Evolutionary conservation across 2,113 vertebrate genomes (phyloP).

Genomic region (Columbina picui): DNA sequence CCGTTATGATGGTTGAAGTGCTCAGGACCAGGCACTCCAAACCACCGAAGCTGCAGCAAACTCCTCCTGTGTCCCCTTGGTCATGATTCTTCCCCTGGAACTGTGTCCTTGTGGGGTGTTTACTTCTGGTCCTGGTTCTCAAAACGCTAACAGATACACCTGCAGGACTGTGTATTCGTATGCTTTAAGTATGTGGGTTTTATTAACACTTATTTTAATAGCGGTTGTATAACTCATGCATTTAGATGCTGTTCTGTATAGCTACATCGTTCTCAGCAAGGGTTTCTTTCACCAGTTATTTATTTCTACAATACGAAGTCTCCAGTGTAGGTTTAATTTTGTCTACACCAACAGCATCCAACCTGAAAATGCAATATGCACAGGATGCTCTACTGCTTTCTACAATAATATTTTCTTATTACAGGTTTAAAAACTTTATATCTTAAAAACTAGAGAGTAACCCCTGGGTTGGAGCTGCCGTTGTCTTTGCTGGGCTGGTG

Average conservation of each 20-base stretch:
- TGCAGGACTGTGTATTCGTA: neutral
- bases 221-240: neutral
- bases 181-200: neutral
- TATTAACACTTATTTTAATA: conserved; percentile 7
- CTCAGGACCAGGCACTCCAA: accelerated
- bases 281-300: neutral
- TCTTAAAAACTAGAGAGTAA: neutral
- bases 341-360: accelerated
- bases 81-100: accelerated
- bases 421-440: neutral
- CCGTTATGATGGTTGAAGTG: accelerated
- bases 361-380: neutral
- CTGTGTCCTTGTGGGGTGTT: neutral
- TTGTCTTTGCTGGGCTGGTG: neutral
- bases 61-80: neutral
- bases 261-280: accelerated
- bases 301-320: neutral
- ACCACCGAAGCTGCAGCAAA: neutral
- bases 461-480: neutral
- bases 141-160: neutral
- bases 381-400: neutral
- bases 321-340: neutral
- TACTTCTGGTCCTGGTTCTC: neutral
- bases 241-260: neutral
- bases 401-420: neutral